Evolutionary conservation across 2,888 invertebrate species (phyloP).

Genomic region (Cepaea hortensis): DNA sequence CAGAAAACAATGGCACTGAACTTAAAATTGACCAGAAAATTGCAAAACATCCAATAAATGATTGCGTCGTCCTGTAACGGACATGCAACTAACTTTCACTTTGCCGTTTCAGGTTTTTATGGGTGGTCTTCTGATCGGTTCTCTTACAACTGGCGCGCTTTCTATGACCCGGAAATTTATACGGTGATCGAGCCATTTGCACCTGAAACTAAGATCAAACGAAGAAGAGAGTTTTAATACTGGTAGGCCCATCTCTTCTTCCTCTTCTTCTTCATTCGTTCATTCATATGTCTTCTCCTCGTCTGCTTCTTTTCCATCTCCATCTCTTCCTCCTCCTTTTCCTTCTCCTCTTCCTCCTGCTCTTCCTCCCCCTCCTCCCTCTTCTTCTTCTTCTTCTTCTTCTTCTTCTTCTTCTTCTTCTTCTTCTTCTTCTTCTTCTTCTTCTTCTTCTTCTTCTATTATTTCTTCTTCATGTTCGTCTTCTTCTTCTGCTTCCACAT

Average conservation of each 20-base stretch:
- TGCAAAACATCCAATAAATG: too few relatives aligned
- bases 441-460: too few relatives aligned
- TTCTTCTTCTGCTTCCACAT: too few relatives aligned
- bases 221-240: background rate
- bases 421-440: background rate
- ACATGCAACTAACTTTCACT: too few relatives aligned
- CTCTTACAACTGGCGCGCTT: background rate
- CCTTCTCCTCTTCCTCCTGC: background rate
- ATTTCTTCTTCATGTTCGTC: too few relatives aligned
- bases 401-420: background rate
- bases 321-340: background rate
- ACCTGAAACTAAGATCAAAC: background rate
- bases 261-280: background rate
- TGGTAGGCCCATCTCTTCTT: background rate
- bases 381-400: background rate
- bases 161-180: constrained; percentile 19
- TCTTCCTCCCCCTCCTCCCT: background rate
- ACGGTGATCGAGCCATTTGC: background rate
- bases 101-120: background rate
- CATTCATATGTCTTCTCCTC: background rate
- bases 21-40: too few relatives aligned
- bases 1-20: too few relatives aligned
- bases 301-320: background rate
- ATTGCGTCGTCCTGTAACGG: too few relatives aligned
- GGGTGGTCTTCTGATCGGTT: background rate